Base-by-base conservation (phyloP, 2,797 vertebrate species). In the Chelmon rostratus region DNA sequence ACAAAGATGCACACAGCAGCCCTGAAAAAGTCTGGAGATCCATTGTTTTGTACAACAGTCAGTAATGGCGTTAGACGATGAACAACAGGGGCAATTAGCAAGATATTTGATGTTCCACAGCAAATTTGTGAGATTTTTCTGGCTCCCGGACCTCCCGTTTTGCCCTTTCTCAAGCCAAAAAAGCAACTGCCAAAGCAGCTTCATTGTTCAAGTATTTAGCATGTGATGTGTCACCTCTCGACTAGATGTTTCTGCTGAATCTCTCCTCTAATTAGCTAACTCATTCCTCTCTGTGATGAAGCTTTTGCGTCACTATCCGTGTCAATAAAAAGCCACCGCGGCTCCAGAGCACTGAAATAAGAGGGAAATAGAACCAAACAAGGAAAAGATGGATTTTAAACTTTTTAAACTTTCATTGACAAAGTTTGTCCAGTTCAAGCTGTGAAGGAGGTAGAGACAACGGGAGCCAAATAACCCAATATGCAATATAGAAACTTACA, bases 181-280 rank as follows among this genome's bases (percentile, higher is more conserved):
- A 28, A 31, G 58, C 8, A 47, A 78, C 52, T 46, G 35, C 69
- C 64, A 65, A 65, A 71, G 37, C 58, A 11, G 8, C 38, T 74
- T 49, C 11, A 47, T 67, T 61, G 52, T 52, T 65, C 15, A 19
- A 38, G 62, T 49, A 46, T 76, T 85, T 28, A 44, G 25, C 61
- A 52, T 11, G 25, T 79, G 54, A 81, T 79, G 18, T 53, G 80
- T 78, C 31, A 62, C 54, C 38, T 65, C 44, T 70, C 31, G 57
- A 82, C 21, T 64, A 42, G 33, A 57, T 28, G 46, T 61, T 65
- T 67, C 63, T 35, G n/a, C 65, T 65, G 66, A 71, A 68, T 49
- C 23, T n/a, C 47, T 57, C 68, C n/a, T 59, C 61, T 59, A 63
- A 61, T 62, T 71, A 71, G 56, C 25, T 0, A 47, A 28, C 2